Evolutionary conservation across 2,888 invertebrate species (phyloP).

Genomic region (Hemaris fuciformis): DNA sequence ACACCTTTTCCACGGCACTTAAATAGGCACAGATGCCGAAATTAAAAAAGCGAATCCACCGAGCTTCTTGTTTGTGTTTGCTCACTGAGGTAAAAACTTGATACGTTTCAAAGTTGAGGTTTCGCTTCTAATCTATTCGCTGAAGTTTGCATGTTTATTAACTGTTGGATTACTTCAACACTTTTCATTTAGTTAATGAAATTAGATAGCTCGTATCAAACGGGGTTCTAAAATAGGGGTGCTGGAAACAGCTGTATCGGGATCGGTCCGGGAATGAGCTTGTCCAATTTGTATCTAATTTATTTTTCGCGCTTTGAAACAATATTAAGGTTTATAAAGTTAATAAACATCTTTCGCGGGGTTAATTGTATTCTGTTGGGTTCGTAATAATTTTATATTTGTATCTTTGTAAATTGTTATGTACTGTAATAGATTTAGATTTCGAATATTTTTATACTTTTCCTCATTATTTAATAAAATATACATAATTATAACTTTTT

Average conservation of each 20-base stretch:
- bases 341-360: not conserved
- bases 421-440: too few species aligned
- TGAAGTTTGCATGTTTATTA: constrained; percentile 51
- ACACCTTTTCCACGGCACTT: constrained; percentile 16
- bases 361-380: not conserved
- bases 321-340: not conserved
- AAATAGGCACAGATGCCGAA: not conserved
- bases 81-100: not conserved
- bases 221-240: constrained; percentile 46
- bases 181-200: constrained; percentile 70
- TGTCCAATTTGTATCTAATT: constrained; percentile 39
- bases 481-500: not conserved
- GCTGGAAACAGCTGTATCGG: constrained; percentile 44
- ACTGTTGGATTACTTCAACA: constrained; percentile 56
- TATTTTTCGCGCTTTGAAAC: not conserved
- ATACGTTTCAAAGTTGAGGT: constrained; percentile 12
- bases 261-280: constrained; percentile 29
- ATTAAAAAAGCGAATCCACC: not conserved
- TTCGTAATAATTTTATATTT: too few species aligned
- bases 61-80: not conserved
- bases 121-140: constrained; percentile 30
- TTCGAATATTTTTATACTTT: too few species aligned
- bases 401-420: too few species aligned
- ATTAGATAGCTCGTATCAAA: constrained; percentile 61
- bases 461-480: not conserved